Evolutionary conservation across 2,888 invertebrate species (phyloP), one percentile per base, ranked within the genome.

Genomic region (Coecobrya sp.): DNA sequence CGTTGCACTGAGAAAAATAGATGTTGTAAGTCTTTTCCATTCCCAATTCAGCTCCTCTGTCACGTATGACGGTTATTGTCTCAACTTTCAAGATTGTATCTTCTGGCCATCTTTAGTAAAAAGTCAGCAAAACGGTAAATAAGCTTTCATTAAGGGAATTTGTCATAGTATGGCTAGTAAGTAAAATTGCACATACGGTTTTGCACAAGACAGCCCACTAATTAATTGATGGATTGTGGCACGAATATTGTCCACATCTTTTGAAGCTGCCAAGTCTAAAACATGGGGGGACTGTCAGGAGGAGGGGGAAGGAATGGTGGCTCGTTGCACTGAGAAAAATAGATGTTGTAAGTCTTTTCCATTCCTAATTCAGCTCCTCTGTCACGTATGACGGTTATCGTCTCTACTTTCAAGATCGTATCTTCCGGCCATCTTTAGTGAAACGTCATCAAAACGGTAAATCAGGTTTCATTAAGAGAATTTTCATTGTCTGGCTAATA

Each of bases 351-450:
- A 0, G 93, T 93, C n/a, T 92, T 89, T 45, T 94, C 93, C 90
- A 95, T 89, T 25, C 94, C 94, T 0, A 91, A 89, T 25, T 94
- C 94, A 70, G 94, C 91, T 16, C 95, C 94, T 91, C 92, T 93
- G 49, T 94, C 94, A 36, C 93, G 68, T 0, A 95, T 73, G 1
- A 86, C 87, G 0, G 94, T 70, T n/a, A 94, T 91, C 0, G 94
- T 93, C 68, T 95, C 95, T 0, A 95, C 86, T 65, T 94, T 95
- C 8, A 93, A 30, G 8, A 94, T 52, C 1, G 92, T 93, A 22
- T 88, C 90, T 36, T 87, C 92, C 10, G 94, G 94, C 94, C 94
- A 94, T 25, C 76, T 76, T n/a, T n/a, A n/a, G n/a, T n/a, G n/a
- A n/a, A n/a, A n/a, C n/a, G n/a, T n/a, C n/a, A n/a, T n/a, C n/a